Percentiles rank a stretch among this genome's conserved stretches.
These are phyloP conservation scores for Trileptium ribeirensis DNA, from an alignment of 2,888 invertebrate genomes.

Conservation along the genomic window DNA sequence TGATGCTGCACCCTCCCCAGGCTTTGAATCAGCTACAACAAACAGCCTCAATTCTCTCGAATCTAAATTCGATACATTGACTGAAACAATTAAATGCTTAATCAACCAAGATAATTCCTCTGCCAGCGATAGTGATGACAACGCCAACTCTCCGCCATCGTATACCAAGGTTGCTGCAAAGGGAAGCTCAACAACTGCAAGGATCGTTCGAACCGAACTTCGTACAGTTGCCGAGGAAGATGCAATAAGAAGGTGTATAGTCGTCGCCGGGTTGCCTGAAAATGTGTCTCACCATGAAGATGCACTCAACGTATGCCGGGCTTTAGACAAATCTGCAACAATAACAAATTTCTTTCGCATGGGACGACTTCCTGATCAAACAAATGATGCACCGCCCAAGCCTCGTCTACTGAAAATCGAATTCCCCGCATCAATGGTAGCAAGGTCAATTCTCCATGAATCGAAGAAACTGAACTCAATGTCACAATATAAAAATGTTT, in stretches of 20 bases:
- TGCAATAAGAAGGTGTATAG: background rate
- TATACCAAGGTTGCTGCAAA: slow-evolving; percentile 98
- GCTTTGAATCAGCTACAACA: background rate
- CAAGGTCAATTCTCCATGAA: background rate
- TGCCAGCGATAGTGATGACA: slow-evolving; percentile 77
- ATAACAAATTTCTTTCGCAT: background rate
- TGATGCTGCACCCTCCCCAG: background rate
- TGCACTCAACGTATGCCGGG: background rate
- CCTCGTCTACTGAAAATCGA: background rate
- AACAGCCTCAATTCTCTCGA: background rate
- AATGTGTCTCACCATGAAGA: background rate
- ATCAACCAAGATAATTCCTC: too few relatives aligned
- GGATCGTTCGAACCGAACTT: slow-evolving; percentile 67
- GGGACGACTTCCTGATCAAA: background rate
- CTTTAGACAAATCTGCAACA: background rate
- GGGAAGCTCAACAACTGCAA: slow-evolving; percentile 90
- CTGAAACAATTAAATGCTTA: background rate
- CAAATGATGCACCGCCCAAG: background rate
- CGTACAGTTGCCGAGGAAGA: background rate
- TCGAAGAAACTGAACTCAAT: background rate
- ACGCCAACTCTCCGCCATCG: slow-evolving; percentile 94
- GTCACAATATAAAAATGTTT: background rate
- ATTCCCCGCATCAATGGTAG: background rate
- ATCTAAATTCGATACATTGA: background rate
- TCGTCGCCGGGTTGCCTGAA: background rate